Base-by-base conservation (phyloP, 2,888 invertebrate species). In the Ormyrus pomaceus region DNA sequence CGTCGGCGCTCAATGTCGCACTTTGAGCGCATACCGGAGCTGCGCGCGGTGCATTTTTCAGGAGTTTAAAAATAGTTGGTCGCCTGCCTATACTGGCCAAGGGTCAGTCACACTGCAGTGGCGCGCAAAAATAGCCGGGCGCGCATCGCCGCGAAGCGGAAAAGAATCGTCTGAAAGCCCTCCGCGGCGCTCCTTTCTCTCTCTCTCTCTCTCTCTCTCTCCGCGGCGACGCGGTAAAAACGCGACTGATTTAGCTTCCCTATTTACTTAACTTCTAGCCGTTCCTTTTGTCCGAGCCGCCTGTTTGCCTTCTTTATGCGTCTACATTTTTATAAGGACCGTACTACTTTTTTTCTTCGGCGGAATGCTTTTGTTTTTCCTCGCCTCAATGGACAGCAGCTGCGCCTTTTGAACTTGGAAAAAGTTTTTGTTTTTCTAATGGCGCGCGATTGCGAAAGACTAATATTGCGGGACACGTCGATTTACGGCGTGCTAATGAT, bases 31-130 rank as follows among this genome's bases (percentile, higher is more conserved):
- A 78, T 73, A 72, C 77, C 78, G 79, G 81, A 83, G 87, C 86
- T 87, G 34, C 50, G 48, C 8, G 85, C 86, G 85, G 85, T 88
- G 89, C 89, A 89, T 89, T 89, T 89, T 89, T 89, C 88, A 85
- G 68, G 79, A 83, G 87, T 87, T 89, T 88, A 90, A 89, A 90
- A 90, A 90, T 89, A 89, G 87, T 85, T 85, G 70, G 86, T 84
- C 86, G 85, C 86, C 84, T 83, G 83, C 86, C 62, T 48, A 90
- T 48, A 90, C 90, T 90, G 89, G 88, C 90, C 90, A 90, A 89
- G 88, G 90, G 90, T 90, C 90, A 90, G 87, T 90, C 86, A 90
- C 90, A 4, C 46, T 19, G 55, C 19, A 59, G 86, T 86, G 82
- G 83, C 84, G 19, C 19, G 86, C 86, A 86, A 89, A 88, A 89